Evolutionary conservation across 2,113 vertebrate species (phyloP).

Genomic region (Sakesphorus luctuosus): DNA sequence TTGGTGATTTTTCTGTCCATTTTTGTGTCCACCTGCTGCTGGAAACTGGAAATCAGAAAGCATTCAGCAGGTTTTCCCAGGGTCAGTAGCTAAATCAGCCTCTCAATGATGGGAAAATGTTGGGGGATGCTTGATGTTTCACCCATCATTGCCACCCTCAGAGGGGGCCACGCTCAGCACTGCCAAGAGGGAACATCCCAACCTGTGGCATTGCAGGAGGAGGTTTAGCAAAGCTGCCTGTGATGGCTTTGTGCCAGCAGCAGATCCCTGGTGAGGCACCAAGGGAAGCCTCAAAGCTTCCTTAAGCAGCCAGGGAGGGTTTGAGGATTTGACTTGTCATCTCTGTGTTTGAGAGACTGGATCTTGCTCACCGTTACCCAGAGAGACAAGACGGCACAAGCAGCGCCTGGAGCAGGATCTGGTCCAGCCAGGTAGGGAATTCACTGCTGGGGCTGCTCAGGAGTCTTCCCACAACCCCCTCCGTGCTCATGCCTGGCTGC

Average conservation of each 20-base stretch:
- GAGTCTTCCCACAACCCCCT: background rate
- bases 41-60: background rate
- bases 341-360: background rate
- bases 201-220: rapidly evolving
- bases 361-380: rapidly evolving
- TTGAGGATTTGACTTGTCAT: background rate
- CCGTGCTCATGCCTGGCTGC: background rate
- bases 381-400: background rate
- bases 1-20: background rate
- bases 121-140: background rate
- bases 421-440: rapidly evolving
- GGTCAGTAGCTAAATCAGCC: background rate
- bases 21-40: background rate
- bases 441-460: background rate
- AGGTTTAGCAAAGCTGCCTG: background rate
- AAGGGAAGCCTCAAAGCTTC: background rate
- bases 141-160: rapidly evolving
- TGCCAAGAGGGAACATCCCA: rapidly evolving
- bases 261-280: background rate
- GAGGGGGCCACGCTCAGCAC: rapidly evolving
- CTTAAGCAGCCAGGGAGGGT: background rate
- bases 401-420: background rate
- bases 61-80: background rate
- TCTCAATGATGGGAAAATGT: rapidly evolving
- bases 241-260: background rate